Conservation (phyloP, 2,888 invertebrate genomes). For the Drosophila greeni region DNA sequence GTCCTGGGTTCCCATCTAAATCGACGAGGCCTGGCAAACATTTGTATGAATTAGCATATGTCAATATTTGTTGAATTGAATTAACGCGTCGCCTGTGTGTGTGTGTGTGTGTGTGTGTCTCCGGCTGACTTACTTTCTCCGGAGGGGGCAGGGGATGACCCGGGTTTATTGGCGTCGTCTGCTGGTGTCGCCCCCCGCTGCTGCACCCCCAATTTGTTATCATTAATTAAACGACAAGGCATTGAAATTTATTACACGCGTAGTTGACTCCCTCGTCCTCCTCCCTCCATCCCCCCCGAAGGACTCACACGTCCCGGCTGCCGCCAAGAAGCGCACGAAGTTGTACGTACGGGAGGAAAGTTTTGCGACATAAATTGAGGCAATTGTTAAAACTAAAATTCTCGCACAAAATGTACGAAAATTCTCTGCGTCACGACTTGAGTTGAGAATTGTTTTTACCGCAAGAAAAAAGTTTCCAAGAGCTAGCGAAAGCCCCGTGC, state of each 20-base stretch:
- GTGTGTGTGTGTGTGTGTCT: conserved; percentile 5
- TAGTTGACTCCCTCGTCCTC: conserved; percentile 60
- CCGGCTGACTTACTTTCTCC: conserved; percentile 12
- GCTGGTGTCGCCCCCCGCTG: conserved; percentile 40
- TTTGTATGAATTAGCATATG: conserved; percentile 74
- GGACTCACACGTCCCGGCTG: neutral
- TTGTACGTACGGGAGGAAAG: conserved; percentile 54
- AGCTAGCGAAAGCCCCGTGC: conserved; percentile 22
- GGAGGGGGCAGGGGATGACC: conserved; percentile 21
- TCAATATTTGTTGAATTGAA: conserved; percentile 75
- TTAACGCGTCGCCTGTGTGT: conserved; percentile 61
- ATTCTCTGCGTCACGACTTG: conserved; percentile 60
- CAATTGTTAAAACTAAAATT: conserved; percentile 75
- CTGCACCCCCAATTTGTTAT: conserved; percentile 67
- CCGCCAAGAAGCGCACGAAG: conserved; percentile 33
- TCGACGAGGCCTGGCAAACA: conserved; percentile 51
- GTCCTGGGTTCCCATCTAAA: neutral
- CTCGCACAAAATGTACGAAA: conserved; percentile 64
- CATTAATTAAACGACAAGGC: conserved; percentile 74
- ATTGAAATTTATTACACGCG: conserved; percentile 74
- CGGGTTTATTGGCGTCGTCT: conserved; percentile 28
- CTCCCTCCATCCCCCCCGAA: conserved; percentile 7
- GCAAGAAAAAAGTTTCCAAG: conserved; percentile 40
- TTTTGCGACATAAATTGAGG: conserved; percentile 74
- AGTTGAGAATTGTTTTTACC: conserved; percentile 63